Percentiles rank a stretch among this genome's conserved stretches.
Evolutionary conservation across 2,113 vertebrate species (phyloP).

Genomic region (Brachyhypopomus occidentalis): DNA sequence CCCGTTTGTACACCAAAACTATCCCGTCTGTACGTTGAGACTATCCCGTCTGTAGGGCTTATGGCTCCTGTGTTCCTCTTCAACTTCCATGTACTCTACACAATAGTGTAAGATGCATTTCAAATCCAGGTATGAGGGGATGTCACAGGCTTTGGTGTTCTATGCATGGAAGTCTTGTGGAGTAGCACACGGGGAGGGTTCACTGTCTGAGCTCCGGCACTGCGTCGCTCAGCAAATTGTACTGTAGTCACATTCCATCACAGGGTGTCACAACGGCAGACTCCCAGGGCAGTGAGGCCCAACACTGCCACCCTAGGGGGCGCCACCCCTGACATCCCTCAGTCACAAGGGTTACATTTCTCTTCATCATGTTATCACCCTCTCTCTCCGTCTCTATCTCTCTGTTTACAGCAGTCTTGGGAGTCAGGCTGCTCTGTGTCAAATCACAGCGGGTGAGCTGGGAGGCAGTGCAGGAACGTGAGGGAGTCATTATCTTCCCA

Average conservation of each 20-base stretch:
- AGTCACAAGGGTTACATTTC: conserved; percentile 34
- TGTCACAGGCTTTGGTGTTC: background rate
- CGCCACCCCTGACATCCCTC: conserved; percentile 10
- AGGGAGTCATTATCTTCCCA: conserved; percentile 71
- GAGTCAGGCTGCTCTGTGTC: conserved; percentile 46
- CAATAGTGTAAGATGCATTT: background rate
- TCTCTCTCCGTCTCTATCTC: conserved; percentile 33
- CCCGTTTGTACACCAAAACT: background rate
- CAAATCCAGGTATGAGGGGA: background rate
- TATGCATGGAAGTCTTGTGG: background rate
- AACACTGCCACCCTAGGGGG: background rate
- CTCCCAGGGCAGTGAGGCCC: background rate
- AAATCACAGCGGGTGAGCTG: conserved; percentile 50
- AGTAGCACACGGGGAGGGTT: background rate
- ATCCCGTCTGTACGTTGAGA: too few species aligned
- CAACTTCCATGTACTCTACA: background rate
- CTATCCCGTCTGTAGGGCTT: background rate
- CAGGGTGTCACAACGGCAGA: background rate
- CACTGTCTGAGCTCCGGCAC: background rate
- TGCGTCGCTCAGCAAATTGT: background rate
- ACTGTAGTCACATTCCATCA: background rate
- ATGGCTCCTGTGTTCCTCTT: background rate
- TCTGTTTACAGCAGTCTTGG: conserved; percentile 45
- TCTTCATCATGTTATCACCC: conserved; percentile 22
- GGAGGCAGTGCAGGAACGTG: conserved; percentile 56